Evolutionary conservation across 1,140 invertebrate species (phyloP), one percentile per base, ranked within the genome.

Genomic region (Cherax quadricarinatus): DNA sequence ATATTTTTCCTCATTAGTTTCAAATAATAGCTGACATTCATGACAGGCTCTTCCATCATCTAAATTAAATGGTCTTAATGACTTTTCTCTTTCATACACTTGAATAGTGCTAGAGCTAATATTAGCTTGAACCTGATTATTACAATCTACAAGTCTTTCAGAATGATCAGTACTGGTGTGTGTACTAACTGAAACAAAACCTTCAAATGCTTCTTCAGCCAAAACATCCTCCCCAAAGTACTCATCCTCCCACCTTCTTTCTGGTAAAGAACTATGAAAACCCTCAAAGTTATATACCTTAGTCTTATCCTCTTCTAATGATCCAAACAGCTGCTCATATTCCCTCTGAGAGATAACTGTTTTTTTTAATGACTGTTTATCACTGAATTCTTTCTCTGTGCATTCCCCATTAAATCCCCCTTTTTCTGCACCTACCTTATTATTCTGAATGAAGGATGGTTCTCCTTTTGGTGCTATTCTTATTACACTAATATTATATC

Each of bases 281-380:
- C 89, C 89, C 24, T 91, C 89, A 81, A 91, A 91, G 51, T 91
- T 70, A 70, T 73, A 49, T 18, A 73, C 41, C 24, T 18, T 14
- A 51, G 16, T 7, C 53, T 91, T 80, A 4, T 91, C 89, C 30
- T 91, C 89, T 16, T 91, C 89, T 10, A 66, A 30, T 53, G 84
- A 82, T n/a, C 84, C 89, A 86, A 91, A 91, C 48, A 91, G 75
- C n/a, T 91, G 24, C 10, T 86, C 60, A 70, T 51, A 91, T 41
- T 91, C 89, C 48, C n/a, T 51, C 7, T 82, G 41, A n/a, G 84
- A 51, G 30, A 91, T 80, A 84, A 86, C 48, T n/a, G 78, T 82
- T 73, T 81, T 91, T 51, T 16, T 84, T 16, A 24, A 24, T 18
- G 51, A 41, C 9, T 24, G 81, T 66, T 53, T 70, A n/a, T n/a